These are phyloP conservation scores for Oryzias curvinotus DNA, from an alignment of 2,113 vertebrate genomes.

Conservation along the genomic window DNA sequence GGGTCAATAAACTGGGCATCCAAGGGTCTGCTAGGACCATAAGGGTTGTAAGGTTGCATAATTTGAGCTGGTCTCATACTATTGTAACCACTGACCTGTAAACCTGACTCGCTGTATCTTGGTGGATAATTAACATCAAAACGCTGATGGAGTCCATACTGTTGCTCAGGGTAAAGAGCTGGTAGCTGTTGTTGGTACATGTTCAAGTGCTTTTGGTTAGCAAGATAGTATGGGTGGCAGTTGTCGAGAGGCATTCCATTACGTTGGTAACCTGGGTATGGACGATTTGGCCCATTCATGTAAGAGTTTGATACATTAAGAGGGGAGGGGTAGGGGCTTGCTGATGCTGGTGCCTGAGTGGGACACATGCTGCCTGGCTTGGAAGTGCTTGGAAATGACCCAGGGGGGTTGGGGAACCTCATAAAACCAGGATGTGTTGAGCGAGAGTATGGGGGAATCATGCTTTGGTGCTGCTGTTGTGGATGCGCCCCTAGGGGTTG, in stretches of 20 bases:
- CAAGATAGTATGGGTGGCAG: slow-evolving; percentile 81
- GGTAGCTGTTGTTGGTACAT: slow-evolving; percentile 85
- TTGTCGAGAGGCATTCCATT: slow-evolving; percentile 86
- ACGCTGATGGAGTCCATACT: slow-evolving; percentile 79
- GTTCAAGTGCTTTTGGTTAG: slow-evolving; percentile 85
- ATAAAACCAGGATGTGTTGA: slow-evolving; percentile 79
- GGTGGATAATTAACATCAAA: slow-evolving; percentile 85
- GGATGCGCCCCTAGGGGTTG: slow-evolving; percentile 66
- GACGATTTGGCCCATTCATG: slow-evolving; percentile 83
- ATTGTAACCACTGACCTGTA: slow-evolving; percentile 86
- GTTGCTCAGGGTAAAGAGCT: slow-evolving; percentile 85
- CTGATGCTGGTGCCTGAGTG: slow-evolving; percentile 76
- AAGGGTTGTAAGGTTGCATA: slow-evolving; percentile 77
- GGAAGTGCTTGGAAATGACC: slow-evolving; percentile 81
- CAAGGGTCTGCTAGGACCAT: slow-evolving; percentile 70
- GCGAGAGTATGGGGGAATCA: slow-evolving; percentile 74
- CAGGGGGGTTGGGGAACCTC: slow-evolving; percentile 78
- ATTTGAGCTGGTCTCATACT: slow-evolving; percentile 78
- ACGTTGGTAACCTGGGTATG: slow-evolving; percentile 86
- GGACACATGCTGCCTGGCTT: slow-evolving; percentile 76
- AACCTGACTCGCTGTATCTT: slow-evolving; percentile 82
- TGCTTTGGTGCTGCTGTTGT: slow-evolving; percentile 76
- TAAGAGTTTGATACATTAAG: slow-evolving; percentile 82
- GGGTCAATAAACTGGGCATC: slow-evolving; percentile 81
- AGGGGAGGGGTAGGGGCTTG: slow-evolving; percentile 80